Base-by-base conservation (phyloP, 2,797 vertebrate genomes). In the Intellagama lesueurii region DNA sequence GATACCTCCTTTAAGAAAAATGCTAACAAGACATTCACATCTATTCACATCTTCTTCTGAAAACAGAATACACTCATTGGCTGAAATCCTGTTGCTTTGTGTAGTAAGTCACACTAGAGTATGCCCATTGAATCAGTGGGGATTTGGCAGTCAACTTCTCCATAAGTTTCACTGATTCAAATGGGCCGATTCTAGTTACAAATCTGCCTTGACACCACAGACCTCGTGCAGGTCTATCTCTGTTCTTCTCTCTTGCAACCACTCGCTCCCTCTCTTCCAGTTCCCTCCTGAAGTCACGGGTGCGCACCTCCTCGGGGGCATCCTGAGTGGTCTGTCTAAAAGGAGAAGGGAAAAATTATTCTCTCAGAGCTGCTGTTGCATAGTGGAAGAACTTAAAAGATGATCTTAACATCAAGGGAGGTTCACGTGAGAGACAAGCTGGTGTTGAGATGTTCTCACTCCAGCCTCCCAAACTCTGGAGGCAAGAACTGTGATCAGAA, bases 211-310 rank as follows among this genome's bases (percentile, higher is more conserved):
- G 49, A 40, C 5, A 11, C 22, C 79, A 76, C 89, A 17, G 16
- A 99, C 99, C 99, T 97, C 99, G 97, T 16, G 97, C 97, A 88
- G 98, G 98, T 88, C 98, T 97, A 93, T 99, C 99, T 96, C 99
- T 98, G 78, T 97, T 98, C 96, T 99, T 99, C 0, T 99, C 98
- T 87, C 98, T 97, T 1, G 96, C 98, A 47, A 94, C 98, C 0
- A 98, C 98, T 47, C 99, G 94, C 85, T 99, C 99, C 92, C 98
- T 98, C 95, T 99, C 99, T 95, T 99, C 99, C 94, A 99, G 96
- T 95, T 99, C 99, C 92, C 99, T 97, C 88, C 99, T 98, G 96
- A 99, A 99, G 93, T 99, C 99, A 86, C 99, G 98, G 96, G 98
- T 98, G 86, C 98, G 98, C 87, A 99, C 97, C 95, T 99, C 99